Percentiles rank a stretch among this genome's conserved stretches.
Evolutionary conservation across 1,140 invertebrate genomes (phyloP).

Genomic region (Odontomachus brunneus): DNA sequence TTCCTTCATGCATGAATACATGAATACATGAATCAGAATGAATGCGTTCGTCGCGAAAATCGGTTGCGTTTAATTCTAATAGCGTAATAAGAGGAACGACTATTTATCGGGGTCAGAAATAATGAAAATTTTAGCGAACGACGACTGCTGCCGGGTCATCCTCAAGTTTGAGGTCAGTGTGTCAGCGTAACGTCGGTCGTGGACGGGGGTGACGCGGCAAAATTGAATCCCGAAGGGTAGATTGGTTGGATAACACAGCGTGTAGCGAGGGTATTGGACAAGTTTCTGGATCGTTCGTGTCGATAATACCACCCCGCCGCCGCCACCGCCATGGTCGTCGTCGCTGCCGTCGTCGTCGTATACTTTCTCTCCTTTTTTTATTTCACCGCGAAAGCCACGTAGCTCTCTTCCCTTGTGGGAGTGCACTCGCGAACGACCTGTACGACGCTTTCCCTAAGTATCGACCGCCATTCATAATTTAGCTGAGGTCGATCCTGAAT

Average conservation of each 20-base stretch:
- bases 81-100: background rate
- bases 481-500: slow-evolving; percentile 81
- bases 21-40: no score
- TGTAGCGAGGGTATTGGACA: slow-evolving; percentile 9
- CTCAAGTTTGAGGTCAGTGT: slow-evolving; percentile 29
- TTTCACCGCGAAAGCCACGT: slow-evolving; percentile 58
- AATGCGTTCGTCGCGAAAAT: no score
- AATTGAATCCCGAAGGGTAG: slow-evolving; percentile 56
- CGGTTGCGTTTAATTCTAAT: no score
- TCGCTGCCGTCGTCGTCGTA: background rate
- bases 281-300: slow-evolving; percentile 7
- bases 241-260: slow-evolving; percentile 35
- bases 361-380: slow-evolving; percentile 20
- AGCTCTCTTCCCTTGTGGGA: slow-evolving; percentile 38
- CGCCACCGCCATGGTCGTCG: background rate
- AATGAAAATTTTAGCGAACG: slow-evolving; percentile 15
- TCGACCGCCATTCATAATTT: slow-evolving; percentile 85
- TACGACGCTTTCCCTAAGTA: slow-evolving; percentile 67
- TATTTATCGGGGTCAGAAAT: background rate
- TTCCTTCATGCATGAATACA: no score
- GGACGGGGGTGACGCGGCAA: background rate
- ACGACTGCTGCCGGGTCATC: background rate
- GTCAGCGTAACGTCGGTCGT: slow-evolving; percentile 16
- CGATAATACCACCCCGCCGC: slow-evolving; percentile 37
- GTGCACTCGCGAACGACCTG: slow-evolving; percentile 26